phyloP scores from a whole-genome alignment of 2,113 vertebrate species.

The Phyllostomus discolor region DNA sequence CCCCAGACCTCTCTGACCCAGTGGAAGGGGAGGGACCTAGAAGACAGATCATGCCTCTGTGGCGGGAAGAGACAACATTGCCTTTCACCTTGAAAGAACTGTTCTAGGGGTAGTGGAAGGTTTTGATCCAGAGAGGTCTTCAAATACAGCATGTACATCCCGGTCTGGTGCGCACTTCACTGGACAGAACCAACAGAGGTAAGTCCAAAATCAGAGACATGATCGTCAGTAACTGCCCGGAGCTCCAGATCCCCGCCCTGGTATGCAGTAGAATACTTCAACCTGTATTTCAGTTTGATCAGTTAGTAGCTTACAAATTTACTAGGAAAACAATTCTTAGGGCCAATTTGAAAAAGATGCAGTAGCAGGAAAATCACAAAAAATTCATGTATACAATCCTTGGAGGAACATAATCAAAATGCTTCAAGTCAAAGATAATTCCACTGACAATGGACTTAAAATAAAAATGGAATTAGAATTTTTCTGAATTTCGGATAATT shows the following conservation, averaged over 20 bases:
- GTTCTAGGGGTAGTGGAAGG: background rate
- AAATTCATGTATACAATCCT: background rate
- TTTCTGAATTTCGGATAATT: slow-evolving; percentile 93
- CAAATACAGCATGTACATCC: background rate
- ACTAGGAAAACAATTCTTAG: background rate
- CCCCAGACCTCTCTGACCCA: background rate
- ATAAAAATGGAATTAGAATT: slow-evolving; percentile 90
- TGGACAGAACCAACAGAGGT: fast-evolving
- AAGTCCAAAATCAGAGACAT: background rate
- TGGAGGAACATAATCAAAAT: fast-evolving
- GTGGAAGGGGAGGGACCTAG: fast-evolving
- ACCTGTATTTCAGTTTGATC: too few species aligned
- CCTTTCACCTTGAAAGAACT: background rate
- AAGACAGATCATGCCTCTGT: background rate
- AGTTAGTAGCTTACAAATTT: background rate
- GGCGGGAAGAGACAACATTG: too few species aligned
- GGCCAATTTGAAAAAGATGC: background rate
- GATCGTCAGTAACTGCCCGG: too few species aligned
- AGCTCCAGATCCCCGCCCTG: background rate
- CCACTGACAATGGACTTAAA: slow-evolving; percentile 70
- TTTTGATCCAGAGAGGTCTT: background rate
- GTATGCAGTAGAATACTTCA: fast-evolving
- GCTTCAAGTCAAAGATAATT: background rate
- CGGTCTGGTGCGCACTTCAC: background rate
- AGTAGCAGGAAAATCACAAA: background rate